Conservation (phyloP, 2,113 vertebrate genomes). For the Hemiprocne comata region DNA sequence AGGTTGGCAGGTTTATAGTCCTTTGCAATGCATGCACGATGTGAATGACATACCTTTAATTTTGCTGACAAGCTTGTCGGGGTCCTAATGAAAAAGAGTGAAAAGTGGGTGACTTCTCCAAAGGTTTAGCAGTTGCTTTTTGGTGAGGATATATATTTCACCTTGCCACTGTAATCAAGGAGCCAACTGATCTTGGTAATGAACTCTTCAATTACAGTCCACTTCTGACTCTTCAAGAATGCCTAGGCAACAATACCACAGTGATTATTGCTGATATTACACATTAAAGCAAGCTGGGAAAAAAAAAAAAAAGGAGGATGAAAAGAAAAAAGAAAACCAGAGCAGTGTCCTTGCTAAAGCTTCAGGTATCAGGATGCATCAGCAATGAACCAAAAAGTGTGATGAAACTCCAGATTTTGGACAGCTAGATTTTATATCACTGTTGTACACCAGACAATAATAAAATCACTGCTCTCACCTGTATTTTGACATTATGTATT, state of each 20-base stretch:
- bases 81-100: constrained; percentile 81
- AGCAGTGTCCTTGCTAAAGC: neutral
- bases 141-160: constrained; percentile 81
- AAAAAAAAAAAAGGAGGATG: neutral
- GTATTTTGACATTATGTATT: neutral
- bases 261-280: constrained; percentile 66
- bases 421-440: neutral
- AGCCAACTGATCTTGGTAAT: constrained; percentile 79
- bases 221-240: constrained; percentile 72
- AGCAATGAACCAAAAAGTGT: neutral
- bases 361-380: neutral
- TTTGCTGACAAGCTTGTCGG: constrained; percentile 94
- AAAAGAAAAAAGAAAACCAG: neutral
- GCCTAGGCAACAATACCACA: constrained; percentile 55
- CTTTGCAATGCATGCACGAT: constrained; percentile 87
- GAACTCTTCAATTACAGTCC: constrained; percentile 80
- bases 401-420: neutral
- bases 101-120: constrained; percentile 87
- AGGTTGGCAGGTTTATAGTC: constrained; percentile 91
- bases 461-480: neutral
- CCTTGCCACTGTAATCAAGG: constrained; percentile 79
- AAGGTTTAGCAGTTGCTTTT: constrained; percentile 85
- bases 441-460: neutral
- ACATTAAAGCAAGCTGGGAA: constrained; percentile 25
- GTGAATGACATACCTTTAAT: constrained; percentile 96